Evolutionary conservation across 1,140 invertebrate genomes (phyloP).

Genomic region (Lepidotrigona ventralis): DNA sequence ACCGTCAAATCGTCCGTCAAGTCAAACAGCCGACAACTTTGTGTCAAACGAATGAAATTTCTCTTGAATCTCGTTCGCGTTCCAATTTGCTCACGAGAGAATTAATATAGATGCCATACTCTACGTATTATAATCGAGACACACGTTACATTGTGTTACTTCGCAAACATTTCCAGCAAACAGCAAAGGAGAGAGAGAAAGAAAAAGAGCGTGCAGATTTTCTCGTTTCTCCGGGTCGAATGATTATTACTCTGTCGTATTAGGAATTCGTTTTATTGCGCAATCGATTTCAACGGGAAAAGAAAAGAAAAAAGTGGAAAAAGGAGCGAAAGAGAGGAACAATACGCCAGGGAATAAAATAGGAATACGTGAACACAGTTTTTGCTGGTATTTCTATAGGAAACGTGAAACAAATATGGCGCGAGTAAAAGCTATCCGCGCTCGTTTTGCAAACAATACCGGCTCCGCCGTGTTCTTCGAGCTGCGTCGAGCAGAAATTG

Average conservation of each 20-base stretch:
- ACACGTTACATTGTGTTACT: not conserved
- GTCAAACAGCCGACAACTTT: no score
- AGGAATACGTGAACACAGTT: not conserved
- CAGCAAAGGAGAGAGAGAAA: no score
- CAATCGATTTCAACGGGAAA: not conserved
- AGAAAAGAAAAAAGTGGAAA: no score
- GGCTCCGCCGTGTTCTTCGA: not conserved
- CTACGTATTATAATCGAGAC: no score
- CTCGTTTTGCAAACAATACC: slow-evolving; percentile 38
- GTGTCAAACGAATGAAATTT: no score
- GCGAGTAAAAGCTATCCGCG: slow-evolving; percentile 8
- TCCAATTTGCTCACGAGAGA: no score
- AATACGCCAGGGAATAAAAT: not conserved
- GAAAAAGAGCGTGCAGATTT: not conserved
- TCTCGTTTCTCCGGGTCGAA: not conserved
- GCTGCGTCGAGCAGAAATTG: slow-evolving; percentile 36
- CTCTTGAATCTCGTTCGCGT: no score
- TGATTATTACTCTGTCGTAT: not conserved
- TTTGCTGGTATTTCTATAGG: not conserved
- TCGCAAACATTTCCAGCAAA: no score
- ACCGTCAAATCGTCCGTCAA: no score
- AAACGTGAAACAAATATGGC: not conserved
- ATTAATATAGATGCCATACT: no score
- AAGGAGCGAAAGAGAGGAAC: not conserved
- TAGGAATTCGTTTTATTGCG: not conserved